A percentile compares a stretch with the other conserved stretches of the same genome.
These are phyloP conservation scores for Channa argus DNA, from an alignment of 2,113 vertebrate genomes.

Conservation along the genomic window DNA sequence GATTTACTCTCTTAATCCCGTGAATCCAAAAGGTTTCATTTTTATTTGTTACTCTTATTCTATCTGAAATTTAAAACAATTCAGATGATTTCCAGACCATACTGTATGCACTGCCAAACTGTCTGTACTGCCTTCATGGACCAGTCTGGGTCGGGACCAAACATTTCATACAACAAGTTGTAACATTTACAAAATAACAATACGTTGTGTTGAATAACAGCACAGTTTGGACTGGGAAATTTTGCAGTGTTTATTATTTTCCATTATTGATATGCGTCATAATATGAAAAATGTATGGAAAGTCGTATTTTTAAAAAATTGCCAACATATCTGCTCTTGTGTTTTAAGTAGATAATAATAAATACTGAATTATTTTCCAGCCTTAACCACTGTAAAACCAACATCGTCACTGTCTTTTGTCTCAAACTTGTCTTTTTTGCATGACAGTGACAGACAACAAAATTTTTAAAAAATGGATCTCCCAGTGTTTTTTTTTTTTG, in stretches of 20 bases:
- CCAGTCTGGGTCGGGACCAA: constrained; percentile 59
- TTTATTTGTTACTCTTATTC: neutral
- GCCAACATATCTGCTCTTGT: too few relatives aligned
- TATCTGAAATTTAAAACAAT: constrained; percentile 8
- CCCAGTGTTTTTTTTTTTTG: neutral
- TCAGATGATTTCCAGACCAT: constrained; percentile 16
- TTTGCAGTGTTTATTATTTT: too few relatives aligned
- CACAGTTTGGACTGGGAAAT: constrained; percentile 4
- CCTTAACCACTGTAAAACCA: neutral
- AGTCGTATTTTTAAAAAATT: neutral
- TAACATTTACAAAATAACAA: constrained; percentile 4
- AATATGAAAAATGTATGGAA: neutral
- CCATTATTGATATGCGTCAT: neutral
- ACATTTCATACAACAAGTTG: constrained; percentile 27
- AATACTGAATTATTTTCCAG: neutral
- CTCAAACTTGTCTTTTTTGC: neutral
- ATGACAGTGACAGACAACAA: neutral
- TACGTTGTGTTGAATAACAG: constrained; percentile 22
- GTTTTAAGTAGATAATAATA: too few relatives aligned
- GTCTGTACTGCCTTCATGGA: constrained; percentile 60
- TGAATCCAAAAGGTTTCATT: constrained; percentile 8
- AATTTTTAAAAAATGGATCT: too few relatives aligned
- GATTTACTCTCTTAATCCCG: neutral
- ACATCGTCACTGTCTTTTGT: neutral
- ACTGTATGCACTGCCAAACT: constrained; percentile 64